These are phyloP conservation scores for Thrips palmi DNA, from an alignment of 1,140 invertebrate genomes.

Conservation along the genomic window DNA sequence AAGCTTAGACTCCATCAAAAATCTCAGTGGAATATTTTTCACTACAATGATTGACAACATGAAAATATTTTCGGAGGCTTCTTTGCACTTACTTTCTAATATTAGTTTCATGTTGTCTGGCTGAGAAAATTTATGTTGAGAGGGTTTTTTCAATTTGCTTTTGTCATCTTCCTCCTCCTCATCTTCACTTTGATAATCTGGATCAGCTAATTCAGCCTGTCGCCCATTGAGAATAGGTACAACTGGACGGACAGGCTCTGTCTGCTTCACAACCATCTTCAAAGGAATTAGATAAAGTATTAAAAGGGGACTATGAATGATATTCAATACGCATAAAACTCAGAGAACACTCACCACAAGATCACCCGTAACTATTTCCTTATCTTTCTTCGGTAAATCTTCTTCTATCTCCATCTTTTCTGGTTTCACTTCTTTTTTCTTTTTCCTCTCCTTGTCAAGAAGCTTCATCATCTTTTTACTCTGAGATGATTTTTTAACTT, in stretches of 20 bases:
- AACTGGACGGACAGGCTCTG: too few relatives aligned
- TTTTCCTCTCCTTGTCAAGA: slow-evolving; percentile 53
- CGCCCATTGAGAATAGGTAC: slow-evolving; percentile 50
- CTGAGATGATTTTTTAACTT: slow-evolving; percentile 86
- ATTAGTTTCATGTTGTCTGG: slow-evolving; percentile 48
- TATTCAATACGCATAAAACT: slow-evolving; percentile 9
- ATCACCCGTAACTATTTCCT: slow-evolving; percentile 39
- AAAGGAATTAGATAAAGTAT: too few relatives aligned
- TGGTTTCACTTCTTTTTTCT: slow-evolving; percentile 36
- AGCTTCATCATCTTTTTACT: slow-evolving; percentile 77
- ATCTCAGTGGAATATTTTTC: slow-evolving; percentile 2
- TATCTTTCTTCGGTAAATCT: slow-evolving; percentile 29
- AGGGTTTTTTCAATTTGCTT: slow-evolving; percentile 1
- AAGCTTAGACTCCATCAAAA: slow-evolving; percentile 1
- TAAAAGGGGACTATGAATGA: background rate
- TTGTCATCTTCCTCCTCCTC: slow-evolving; percentile 5
- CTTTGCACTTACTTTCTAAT: slow-evolving; percentile 41
- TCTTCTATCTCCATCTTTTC: slow-evolving; percentile 31
- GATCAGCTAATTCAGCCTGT: slow-evolving; percentile 55
- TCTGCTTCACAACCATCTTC: too few relatives aligned
- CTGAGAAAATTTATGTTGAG: slow-evolving; percentile 35
- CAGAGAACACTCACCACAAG: slow-evolving; percentile 27
- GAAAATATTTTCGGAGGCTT: slow-evolving; percentile 2
- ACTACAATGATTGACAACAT: background rate
- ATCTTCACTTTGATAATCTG: slow-evolving; percentile 25